Evolutionary conservation across 53 echinoderm and acorn worm species (phyloP).

Genomic region (Astropecten irregularis): DNA sequence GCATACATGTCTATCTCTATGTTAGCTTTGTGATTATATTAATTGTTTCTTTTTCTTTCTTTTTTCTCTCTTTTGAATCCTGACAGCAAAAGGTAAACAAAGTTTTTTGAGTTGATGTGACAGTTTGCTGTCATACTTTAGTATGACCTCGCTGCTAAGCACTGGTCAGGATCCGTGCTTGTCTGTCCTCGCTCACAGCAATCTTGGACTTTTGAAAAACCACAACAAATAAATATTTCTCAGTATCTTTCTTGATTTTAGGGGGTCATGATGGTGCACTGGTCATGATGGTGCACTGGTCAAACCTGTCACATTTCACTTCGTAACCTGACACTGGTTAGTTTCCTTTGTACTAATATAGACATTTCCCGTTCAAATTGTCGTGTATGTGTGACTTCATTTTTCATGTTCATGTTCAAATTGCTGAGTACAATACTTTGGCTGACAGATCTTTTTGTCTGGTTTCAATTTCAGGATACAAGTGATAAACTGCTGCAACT

Average conservation of each 20-base stretch:
- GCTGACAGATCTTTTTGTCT: too few relatives aligned
- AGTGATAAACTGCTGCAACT: too few relatives aligned
- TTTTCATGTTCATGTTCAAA: too few relatives aligned
- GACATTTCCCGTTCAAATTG: too few relatives aligned
- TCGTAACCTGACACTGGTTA: too few relatives aligned
- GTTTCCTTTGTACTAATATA: background rate
- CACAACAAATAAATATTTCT: background rate
- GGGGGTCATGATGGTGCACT: background rate
- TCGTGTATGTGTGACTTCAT: too few relatives aligned
- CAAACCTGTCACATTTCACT: too few relatives aligned
- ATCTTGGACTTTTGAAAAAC: slow-evolving; percentile 3
- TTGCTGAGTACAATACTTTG: too few relatives aligned
- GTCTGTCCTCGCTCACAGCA: slow-evolving; percentile 30
- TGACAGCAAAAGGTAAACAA: slow-evolving; percentile 38
- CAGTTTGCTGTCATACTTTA: slow-evolving; percentile 24
- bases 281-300: background rate
- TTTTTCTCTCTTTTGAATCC: background rate
- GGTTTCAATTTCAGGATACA: too few relatives aligned
- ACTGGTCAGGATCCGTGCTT: background rate
- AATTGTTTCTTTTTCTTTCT: background rate
- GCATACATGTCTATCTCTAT: slow-evolving; percentile 30
- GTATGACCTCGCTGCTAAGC: slow-evolving; percentile 21
- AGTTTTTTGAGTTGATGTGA: slow-evolving; percentile 33
- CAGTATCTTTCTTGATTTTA: background rate
- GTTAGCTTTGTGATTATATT: slow-evolving; percentile 13